phyloP scores from a whole-genome alignment of 2,113 vertebrate species.

The Chrysemys picta region DNA sequence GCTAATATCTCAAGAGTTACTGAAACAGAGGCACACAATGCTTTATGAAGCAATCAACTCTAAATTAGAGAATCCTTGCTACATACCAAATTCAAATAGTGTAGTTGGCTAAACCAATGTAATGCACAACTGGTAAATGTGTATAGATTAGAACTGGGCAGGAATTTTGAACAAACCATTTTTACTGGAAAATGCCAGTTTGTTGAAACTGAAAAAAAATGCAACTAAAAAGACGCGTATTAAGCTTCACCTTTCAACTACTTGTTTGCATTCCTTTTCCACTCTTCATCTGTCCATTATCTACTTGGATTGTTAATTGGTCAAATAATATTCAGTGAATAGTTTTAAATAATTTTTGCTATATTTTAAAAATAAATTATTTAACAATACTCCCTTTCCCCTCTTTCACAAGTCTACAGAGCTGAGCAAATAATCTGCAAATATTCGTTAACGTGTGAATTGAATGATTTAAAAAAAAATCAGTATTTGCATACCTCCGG shows the following conservation, averaged over 20 bases:
- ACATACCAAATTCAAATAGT: background rate
- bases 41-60: background rate
- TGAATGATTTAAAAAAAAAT: background rate
- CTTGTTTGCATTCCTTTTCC: background rate
- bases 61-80: fast-evolving
- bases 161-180: background rate
- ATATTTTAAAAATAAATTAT: background rate
- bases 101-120: background rate
- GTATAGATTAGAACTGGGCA: background rate
- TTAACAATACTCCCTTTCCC: background rate
- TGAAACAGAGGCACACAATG: background rate
- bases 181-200: background rate
- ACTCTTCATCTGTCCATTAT: background rate
- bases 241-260: background rate
- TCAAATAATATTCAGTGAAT: background rate
- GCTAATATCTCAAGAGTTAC: background rate
- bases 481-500: background rate
- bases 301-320: background rate
- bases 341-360: background rate
- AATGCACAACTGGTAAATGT: background rate
- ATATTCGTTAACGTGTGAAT: background rate
- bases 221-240: background rate
- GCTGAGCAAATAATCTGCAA: background rate
- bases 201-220: background rate
- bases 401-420: background rate